Evolutionary conservation across 2,113 vertebrate species (phyloP), one percentile per base, ranked within the genome.

Genomic region (Amazona vittata): DNA sequence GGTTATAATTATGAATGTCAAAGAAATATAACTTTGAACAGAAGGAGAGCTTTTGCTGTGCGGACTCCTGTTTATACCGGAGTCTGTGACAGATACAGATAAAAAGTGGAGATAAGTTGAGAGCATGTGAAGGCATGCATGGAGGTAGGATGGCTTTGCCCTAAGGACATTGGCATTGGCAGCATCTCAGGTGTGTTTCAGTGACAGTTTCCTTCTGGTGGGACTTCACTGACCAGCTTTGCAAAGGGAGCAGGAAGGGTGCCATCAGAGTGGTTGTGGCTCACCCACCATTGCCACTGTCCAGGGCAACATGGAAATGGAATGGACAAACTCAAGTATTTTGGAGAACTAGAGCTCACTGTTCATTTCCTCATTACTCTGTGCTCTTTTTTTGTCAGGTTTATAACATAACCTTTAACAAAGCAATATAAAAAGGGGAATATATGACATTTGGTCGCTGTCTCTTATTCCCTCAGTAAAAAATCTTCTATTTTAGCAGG

Each of bases 1-100:
- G 94, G 90, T 94, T 83, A 44, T 86, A 39, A 83, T 93, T 95
- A 71, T 10, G 69, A 74, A 86, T 76, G 95, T 89, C 81, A 52
- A 39, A 78, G 93, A 25, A 55, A 70, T 35, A 11, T 50, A 93
- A 86, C 76, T 90, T 35, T 33, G 92, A 93, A 5, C 92, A 95
- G 90, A 93, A 92, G 93, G 39, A 4, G 93, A 79, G 37, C 19
- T 74, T 33, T 77, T 47, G 29, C 59, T 41, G 1, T 3, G 16
- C 82, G 75, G 63, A 6, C 52, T 86, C 24, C 86, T 12, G 20
- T 5, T 4, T 6, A 5, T 31, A n/a, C 67, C 37, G 14, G 46
- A 18, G 44, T 5, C 59, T n/a, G 1, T 18, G 50, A 59, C 76
- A 53, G 52, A 39, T 13, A 14, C 26, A 62, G 89, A 44, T 13